A percentile compares a stretch with the other conserved stretches of the same genome.
These are phyloP conservation scores for Carterocephalus palaemon DNA, from an alignment of 2,888 invertebrate genomes.

Conservation along the genomic window DNA sequence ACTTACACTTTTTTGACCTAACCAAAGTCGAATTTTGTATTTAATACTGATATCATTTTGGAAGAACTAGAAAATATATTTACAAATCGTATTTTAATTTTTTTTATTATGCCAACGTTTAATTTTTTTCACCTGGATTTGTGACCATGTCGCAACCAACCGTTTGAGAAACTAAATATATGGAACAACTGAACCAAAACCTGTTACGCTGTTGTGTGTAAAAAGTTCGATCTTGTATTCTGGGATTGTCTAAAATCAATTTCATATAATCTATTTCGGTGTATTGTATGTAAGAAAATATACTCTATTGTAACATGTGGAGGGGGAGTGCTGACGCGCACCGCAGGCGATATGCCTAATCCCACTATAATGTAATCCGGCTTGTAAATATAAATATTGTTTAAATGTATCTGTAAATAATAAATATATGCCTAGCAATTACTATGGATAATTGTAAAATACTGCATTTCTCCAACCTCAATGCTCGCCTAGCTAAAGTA, in stretches of 20 bases:
- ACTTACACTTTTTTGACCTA: slow-evolving; percentile 77
- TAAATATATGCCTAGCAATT: slow-evolving; percentile 16
- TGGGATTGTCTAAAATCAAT: slow-evolving; percentile 76
- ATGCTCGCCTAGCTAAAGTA: too few species aligned
- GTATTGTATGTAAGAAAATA: slow-evolving; percentile 74
- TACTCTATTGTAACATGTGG: slow-evolving; percentile 73
- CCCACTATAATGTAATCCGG: slow-evolving; percentile 1
- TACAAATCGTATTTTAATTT: slow-evolving; percentile 61
- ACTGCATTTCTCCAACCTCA: too few species aligned
- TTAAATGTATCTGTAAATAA: slow-evolving; percentile 23
- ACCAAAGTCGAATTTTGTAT: slow-evolving; percentile 77
- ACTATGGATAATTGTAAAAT: too few species aligned
- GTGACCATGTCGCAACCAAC: slow-evolving; percentile 76
- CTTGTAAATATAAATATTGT: slow-evolving; percentile 15
- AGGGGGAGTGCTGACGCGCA: slow-evolving; percentile 42
- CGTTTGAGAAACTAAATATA: slow-evolving; percentile 46
- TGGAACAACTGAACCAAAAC: slow-evolving; percentile 50
- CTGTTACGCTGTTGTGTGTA: slow-evolving; percentile 65
- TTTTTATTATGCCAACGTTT: slow-evolving; percentile 62
- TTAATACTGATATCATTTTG: slow-evolving; percentile 78
- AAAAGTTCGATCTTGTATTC: slow-evolving; percentile 79
- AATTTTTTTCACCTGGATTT: slow-evolving; percentile 71
- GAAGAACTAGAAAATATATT: slow-evolving; percentile 78
- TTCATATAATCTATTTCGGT: slow-evolving; percentile 70
- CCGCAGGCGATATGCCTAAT: slow-evolving; percentile 24